These are phyloP conservation scores for Priocnemis perturbator DNA, from an alignment of 2,888 invertebrate species.

Conservation along the genomic window DNA sequence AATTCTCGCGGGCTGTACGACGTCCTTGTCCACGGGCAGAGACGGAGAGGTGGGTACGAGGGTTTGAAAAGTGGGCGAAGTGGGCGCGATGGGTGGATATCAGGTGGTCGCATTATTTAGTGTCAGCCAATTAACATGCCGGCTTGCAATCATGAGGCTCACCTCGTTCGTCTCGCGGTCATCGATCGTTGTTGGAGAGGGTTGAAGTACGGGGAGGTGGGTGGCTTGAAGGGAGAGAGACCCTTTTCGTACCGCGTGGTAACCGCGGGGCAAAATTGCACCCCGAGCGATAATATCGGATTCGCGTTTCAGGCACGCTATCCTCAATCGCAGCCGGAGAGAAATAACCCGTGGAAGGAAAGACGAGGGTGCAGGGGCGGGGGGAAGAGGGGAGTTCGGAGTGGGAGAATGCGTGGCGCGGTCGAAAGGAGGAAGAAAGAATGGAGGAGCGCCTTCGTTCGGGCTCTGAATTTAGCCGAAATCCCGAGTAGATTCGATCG, in stretches of 20 bases:
- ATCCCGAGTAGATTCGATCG: slow-evolving; percentile 30
- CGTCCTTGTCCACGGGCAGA: slow-evolving; percentile 44
- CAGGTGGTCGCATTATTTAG: slow-evolving; percentile 56
- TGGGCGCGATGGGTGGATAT: slow-evolving; percentile 25
- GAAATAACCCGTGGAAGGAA: slow-evolving; percentile 40
- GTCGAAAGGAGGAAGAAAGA: neutral
- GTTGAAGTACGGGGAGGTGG: neutral
- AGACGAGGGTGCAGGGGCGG: slow-evolving; percentile 1
- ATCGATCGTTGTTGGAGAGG: slow-evolving; percentile 46
- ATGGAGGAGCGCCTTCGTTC: neutral
- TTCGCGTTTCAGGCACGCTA: slow-evolving; percentile 63
- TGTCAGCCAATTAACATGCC: slow-evolving; percentile 57
- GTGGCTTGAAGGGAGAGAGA: neutral
- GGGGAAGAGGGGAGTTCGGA: slow-evolving; percentile 7
- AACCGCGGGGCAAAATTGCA: slow-evolving; percentile 64
- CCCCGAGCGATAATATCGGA: slow-evolving; percentile 61
- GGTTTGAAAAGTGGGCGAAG: too few species aligned
- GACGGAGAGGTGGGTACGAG: neutral
- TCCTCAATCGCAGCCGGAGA: slow-evolving; percentile 47
- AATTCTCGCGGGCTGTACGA: slow-evolving; percentile 41
- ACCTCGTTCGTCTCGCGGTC: slow-evolving; percentile 36
- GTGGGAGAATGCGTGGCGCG: slow-evolving; percentile 4
- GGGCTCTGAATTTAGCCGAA: slow-evolving; percentile 28
- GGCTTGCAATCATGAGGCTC: slow-evolving; percentile 41
- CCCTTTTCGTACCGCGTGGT: slow-evolving; percentile 51